phyloP scores from a whole-genome alignment of 2,113 vertebrate genomes.

The Phyllostomus discolor region DNA sequence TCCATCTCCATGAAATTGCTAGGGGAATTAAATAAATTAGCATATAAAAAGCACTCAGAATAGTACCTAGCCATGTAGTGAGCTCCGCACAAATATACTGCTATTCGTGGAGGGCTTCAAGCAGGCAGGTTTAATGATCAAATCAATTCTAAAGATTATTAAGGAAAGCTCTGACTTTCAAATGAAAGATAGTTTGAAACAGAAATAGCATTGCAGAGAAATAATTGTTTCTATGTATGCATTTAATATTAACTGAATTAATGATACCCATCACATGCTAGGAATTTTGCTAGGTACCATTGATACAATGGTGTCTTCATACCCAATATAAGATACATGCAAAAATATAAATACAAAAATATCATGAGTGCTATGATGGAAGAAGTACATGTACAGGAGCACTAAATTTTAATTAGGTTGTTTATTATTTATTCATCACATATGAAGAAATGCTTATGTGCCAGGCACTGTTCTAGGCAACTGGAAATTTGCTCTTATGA shows the following conservation, averaged over 20 bases:
- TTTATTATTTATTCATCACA: constrained; percentile 15
- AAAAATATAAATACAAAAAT: background rate
- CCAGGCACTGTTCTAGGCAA: background rate
- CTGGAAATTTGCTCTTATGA: background rate
- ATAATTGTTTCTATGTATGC: background rate
- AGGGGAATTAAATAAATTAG: background rate
- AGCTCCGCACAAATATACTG: background rate
- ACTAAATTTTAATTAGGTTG: background rate
- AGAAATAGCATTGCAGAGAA: background rate
- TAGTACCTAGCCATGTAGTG: background rate
- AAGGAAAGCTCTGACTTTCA: background rate
- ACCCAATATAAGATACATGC: background rate
- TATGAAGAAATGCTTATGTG: background rate
- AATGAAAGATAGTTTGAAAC: background rate
- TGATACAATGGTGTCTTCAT: background rate
- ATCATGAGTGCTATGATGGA: background rate
- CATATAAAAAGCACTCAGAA: background rate
- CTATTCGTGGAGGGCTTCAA: background rate
- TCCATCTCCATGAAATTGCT: background rate
- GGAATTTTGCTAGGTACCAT: background rate
- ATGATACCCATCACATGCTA: background rate
- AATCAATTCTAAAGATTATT: constrained; percentile 3
- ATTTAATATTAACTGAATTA: constrained; percentile 35
- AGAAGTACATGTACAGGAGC: background rate
- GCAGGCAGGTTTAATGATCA: background rate